These are phyloP conservation scores for Sminthurinus signatus DNA, from an alignment of 1,140 invertebrate species.

Conservation along the genomic window DNA sequence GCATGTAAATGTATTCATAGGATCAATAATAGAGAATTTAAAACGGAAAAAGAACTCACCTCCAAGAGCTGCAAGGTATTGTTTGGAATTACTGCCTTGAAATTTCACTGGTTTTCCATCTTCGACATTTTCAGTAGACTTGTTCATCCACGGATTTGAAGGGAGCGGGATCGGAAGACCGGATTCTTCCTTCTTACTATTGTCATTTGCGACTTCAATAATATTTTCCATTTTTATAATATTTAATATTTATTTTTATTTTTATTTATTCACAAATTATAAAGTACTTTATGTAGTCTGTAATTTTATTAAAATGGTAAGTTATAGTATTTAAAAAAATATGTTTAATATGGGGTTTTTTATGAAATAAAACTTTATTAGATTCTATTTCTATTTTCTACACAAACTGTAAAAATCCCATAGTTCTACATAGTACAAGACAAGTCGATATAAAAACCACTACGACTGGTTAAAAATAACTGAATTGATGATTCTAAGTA, in stretches of 20 bases:
- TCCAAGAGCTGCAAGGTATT: constrained; percentile 4
- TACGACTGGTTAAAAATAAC: too few relatives aligned
- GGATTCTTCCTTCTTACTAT: neutral
- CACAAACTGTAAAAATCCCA: too few relatives aligned
- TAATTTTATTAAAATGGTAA: too few relatives aligned
- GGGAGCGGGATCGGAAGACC: neutral
- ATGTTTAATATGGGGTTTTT: too few relatives aligned
- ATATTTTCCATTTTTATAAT: neutral
- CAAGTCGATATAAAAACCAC: too few relatives aligned
- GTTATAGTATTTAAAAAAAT: too few relatives aligned
- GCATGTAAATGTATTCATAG: too few relatives aligned
- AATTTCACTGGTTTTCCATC: neutral
- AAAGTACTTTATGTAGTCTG: too few relatives aligned
- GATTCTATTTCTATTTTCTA: too few relatives aligned
- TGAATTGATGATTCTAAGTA: too few relatives aligned
- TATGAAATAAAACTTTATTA: too few relatives aligned
- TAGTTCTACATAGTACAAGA: too few relatives aligned
- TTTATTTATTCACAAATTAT: neutral
- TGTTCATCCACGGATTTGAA: neutral
- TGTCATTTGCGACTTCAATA: neutral
- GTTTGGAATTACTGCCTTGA: neutral
- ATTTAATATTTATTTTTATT: neutral
- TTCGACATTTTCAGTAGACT: neutral
- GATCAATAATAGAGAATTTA: neutral
- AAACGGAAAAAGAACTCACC: neutral